A percentile compares a stretch with the other conserved stretches of the same genome.
These are phyloP conservation scores for Tangara arthus DNA, from an alignment of 2,797 vertebrate genomes.

Conservation along the genomic window DNA sequence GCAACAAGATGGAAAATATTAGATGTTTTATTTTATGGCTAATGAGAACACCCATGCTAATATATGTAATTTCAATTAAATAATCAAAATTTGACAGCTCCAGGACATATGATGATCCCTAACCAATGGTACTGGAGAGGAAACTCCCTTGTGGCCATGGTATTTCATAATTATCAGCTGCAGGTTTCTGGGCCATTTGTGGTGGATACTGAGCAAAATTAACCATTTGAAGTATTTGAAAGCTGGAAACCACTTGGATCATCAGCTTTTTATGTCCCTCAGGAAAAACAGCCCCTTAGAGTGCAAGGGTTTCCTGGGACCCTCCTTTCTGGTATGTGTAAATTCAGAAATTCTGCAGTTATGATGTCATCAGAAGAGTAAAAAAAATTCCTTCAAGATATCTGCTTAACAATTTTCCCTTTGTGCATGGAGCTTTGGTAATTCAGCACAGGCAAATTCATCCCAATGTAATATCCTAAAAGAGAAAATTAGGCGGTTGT, in stretches of 20 bases:
- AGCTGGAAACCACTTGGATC: neutral
- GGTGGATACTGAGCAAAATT: neutral
- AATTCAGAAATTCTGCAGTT: neutral
- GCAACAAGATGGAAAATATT: slow-evolving; percentile 22
- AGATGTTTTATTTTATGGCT: slow-evolving; percentile 41
- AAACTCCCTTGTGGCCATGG: slow-evolving; percentile 2
- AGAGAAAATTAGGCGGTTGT: no score
- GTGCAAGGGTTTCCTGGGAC: neutral
- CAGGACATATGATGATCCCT: slow-evolving; percentile 8
- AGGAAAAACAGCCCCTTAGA: neutral
- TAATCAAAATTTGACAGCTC: slow-evolving; percentile 44
- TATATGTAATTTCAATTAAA: slow-evolving; percentile 60
- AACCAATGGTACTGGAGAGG: neutral
- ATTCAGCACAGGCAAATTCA: neutral
- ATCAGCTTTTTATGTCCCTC: neutral
- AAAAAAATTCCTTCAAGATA: neutral
- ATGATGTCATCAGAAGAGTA: neutral
- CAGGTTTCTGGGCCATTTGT: slow-evolving; percentile 1
- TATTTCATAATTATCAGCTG: slow-evolving; percentile 51
- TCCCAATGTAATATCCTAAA: neutral
- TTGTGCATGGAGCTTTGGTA: neutral
- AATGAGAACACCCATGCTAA: slow-evolving; percentile 37
- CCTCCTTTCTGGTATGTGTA: neutral
- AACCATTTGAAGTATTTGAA: neutral
- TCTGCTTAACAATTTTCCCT: neutral